Base-by-base conservation (phyloP, 1,140 invertebrate genomes). In the Propsilocerus akamusi region DNA sequence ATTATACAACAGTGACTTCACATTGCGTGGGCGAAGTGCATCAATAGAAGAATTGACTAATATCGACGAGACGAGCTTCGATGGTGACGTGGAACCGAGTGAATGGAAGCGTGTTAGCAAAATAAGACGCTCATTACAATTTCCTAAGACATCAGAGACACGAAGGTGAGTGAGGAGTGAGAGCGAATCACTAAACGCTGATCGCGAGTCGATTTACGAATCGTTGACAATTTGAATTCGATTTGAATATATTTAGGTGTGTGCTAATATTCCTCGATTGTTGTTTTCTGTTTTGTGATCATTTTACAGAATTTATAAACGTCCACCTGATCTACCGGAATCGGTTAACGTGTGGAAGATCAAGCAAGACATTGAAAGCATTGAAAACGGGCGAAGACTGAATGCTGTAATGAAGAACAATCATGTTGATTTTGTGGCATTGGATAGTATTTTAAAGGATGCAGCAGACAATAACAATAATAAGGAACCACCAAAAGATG, bases 51-150 rank as follows among this genome's bases (percentile, higher is more conserved):
- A 65, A 53, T 56, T 65, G 47, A 14, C 49, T 58, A 57, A 52
- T 58, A 62, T 23, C 60, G 58, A 55, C 32, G 52, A 26, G 20
- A 25, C 7, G 25, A 24, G 22, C 23, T 7, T n/a, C 20, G 50
- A 48, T 34, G 26, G 14, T 24, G 46, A 57, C 37, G 51, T 52
- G 50, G 34, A 54, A 47, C 50, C 60, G 5, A 54, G 55, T 28
- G 74, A 73, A 54, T 78, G 76, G 77, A 68, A 69, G 50, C 62
- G 72, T 49, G 70, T 72, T 20, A 72, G 70, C 14, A 74, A 72
- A 56, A 60, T 73, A 20, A 68, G 75, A 28, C 60, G 73, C 48
- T 81, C 78, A 10, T 67, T 82, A 37, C 74, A 81, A 58, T 74
- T 76, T 57, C 70, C 74, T 0, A 72, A 70, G 46, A 65, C 65